Evolutionary conservation across 1,140 invertebrate species (phyloP), one percentile per base, ranked within the genome.

Genomic region (Druon quercuslanigerum): DNA sequence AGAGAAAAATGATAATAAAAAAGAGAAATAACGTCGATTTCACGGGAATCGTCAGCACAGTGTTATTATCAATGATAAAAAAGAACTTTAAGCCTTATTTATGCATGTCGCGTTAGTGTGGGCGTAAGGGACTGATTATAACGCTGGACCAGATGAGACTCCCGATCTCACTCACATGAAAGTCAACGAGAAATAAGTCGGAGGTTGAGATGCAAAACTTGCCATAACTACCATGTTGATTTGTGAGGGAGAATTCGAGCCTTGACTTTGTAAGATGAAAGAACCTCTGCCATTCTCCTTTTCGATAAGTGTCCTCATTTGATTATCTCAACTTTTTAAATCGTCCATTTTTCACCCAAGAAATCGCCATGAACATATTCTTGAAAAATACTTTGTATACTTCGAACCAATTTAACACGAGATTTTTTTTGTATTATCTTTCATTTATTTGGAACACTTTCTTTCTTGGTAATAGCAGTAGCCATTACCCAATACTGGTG

Each of bases 1-100:
- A 73, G 51, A n/a, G 17, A 66, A 73, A 51, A 73, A 54, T 17
- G 17, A 66, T 50, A 17, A 66, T 75, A 51, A 60, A 75, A 57
- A 71, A 46, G 33, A 17, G 60, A 75, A 75, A 51, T 73, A 73
- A 79, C 74, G 78, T 76, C 51, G 74, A 75, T 79, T 79, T 75
- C 51, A 66, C 74, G 50, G 50, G 17, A 56, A 74, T 14, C 60
- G 72, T 70, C 57, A 70, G 60, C 50, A 51, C 56, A 52, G 76
- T 71, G 50, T 78, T 74, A 80, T 79, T 79, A 78, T 82, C 71
- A 74, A 51, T 72, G 76, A 77, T 79, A 79, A 79, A 78, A 72
- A 72, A 76, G 51, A 74, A 57, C 52, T 20, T 75, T 75, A 73
- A 77, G 75, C 17, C 71, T 74, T 79, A 74, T 79, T 79, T 78